Evolutionary conservation across 2,113 vertebrate genomes (phyloP), one percentile per base, ranked within the genome.

Genomic region (Hippocampus comes): DNA sequence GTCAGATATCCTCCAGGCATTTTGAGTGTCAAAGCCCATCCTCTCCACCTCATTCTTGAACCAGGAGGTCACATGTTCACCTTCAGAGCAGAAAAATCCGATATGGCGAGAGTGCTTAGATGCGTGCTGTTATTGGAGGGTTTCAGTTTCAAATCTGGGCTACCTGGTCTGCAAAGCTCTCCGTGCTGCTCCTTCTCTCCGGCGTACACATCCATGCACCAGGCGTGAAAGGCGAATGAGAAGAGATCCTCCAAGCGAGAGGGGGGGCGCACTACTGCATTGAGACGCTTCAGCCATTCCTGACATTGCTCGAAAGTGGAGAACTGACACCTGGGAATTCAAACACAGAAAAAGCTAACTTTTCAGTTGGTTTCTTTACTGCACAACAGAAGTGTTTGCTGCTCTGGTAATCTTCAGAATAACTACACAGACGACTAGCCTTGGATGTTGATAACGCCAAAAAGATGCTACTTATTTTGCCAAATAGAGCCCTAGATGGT

Each of bases 11-110:
- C 97, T 95, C 97, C 97, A 99, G 85, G 95, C 96, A 57, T 98
- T 98, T 84, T 97, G 95, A 90, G 97, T 96, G 90, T 99, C 97
- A 78, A 99, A 99, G 68, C 95, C 95, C 97, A 99, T 98, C 78
- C 97, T 91, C 76, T 99, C 97, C 75, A 98, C 96, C 88, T 99
- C 97, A 0, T 97, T 98, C 91, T 96, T 96, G 89, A 98, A 98
- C 86, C 96, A 94, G 38, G 95, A 96, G 15, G 93, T 95, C 78
- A 99, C 96, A 0, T 98, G 96, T 80, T 99, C 97, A 61, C 97
- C 97, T 99, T 78, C 80, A 74, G 77, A 72, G 53, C 51, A 82
- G 67, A 81, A 79, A 83, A 68, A 69, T 70, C 63, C 2, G 75
- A 86, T 85, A 75, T 68, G 76, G 46, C 21, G 27, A 6, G 42